phyloP scores from a whole-genome alignment of 2,888 invertebrate genomes.

The Idaea straminata region DNA sequence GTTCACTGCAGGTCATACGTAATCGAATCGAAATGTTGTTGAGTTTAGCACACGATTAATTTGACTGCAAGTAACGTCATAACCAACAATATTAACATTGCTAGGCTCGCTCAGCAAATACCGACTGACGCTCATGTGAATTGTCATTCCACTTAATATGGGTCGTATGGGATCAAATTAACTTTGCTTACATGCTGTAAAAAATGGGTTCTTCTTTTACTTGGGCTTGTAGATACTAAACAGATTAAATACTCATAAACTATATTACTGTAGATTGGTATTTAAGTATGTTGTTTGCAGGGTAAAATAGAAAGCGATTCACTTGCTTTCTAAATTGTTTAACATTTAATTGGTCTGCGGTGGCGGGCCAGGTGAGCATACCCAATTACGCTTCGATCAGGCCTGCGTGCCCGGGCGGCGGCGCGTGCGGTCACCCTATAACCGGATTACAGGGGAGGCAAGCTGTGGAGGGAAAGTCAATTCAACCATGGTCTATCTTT shows the following conservation, averaged over 20 bases:
- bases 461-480: neutral
- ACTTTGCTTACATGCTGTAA: no score
- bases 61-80: neutral
- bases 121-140: neutral
- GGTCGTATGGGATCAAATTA: no score
- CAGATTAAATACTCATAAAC: neutral
- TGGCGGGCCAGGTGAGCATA: conserved; percentile 55
- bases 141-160: neutral
- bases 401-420: conserved; percentile 43
- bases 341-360: conserved; percentile 38
- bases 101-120: neutral
- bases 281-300: neutral
- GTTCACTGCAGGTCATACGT: neutral
- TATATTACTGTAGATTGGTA: conserved; percentile 1
- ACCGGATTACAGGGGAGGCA: conserved; percentile 57
- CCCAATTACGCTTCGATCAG: conserved; percentile 74
- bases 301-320: neutral
- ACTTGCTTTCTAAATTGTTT: conserved; percentile 6
- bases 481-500: neutral
- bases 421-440: conserved; percentile 63
- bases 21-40: no score
- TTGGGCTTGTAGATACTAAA: neutral
- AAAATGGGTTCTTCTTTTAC: neutral
- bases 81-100: neutral
- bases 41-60: neutral